Conservation (phyloP, 2,888 invertebrate species). For the Tribolium freemani region DNA sequence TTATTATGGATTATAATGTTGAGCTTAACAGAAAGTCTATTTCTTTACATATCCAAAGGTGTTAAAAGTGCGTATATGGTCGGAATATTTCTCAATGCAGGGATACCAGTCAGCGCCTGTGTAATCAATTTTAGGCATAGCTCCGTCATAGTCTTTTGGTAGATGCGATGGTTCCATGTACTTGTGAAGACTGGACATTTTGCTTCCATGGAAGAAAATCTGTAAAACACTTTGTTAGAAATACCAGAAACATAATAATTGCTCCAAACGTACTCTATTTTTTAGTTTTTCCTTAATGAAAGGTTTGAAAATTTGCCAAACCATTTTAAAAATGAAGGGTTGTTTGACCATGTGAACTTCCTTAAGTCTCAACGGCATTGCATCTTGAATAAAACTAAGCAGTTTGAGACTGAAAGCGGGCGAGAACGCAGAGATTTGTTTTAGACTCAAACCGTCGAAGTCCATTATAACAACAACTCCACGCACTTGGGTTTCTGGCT, state of each 20-base stretch:
- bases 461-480: slow-evolving; percentile 89
- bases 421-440: slow-evolving; percentile 77
- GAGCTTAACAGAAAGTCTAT: neutral
- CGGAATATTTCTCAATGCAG: slow-evolving; percentile 74
- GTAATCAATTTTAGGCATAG: slow-evolving; percentile 82
- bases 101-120: slow-evolving; percentile 85
- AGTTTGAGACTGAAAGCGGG: slow-evolving; percentile 83
- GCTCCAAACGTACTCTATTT: slow-evolving; percentile 74
- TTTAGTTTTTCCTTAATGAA: slow-evolving; percentile 84
- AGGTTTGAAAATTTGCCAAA: slow-evolving; percentile 89
- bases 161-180: slow-evolving; percentile 77
- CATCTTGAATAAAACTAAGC: slow-evolving; percentile 87
- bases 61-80: slow-evolving; percentile 79
- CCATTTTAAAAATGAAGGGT: slow-evolving; percentile 86
- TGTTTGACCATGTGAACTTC: slow-evolving; percentile 90
- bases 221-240: neutral
- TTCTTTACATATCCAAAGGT: slow-evolving; percentile 73
- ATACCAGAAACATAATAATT: neutral
- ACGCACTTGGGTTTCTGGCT: slow-evolving; percentile 84
- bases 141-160: slow-evolving; percentile 84
- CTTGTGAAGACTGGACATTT: slow-evolving; percentile 83
- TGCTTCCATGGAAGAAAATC: slow-evolving; percentile 87
- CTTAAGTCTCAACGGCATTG: slow-evolving; percentile 87
- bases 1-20: too few relatives aligned
- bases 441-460: slow-evolving; percentile 82